phyloP scores from a whole-genome alignment of 2,113 vertebrate species.

The Cyprinus carpio region DNA sequence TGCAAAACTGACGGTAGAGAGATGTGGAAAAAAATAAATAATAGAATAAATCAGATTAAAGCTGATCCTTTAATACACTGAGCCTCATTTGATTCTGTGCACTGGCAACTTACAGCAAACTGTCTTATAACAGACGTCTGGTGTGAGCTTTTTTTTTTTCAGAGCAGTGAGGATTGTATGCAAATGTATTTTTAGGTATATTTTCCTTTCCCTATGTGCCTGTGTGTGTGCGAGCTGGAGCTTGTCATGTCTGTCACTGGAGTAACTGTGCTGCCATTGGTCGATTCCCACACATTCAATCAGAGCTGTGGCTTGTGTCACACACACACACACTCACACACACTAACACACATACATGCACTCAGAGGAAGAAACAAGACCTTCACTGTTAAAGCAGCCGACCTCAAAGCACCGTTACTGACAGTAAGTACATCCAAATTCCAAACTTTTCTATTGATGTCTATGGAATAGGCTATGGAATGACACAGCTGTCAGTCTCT shows the following conservation, averaged over 20 bases:
- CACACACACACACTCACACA: conserved; percentile 42
- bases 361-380: conserved; percentile 45
- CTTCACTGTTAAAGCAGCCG: conserved; percentile 30
- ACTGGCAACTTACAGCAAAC: not conserved
- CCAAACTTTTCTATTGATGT: conserved; percentile 24
- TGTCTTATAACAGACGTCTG: not conserved
- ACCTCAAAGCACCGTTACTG: conserved; percentile 26
- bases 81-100: conserved; percentile 4
- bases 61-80: not conserved
- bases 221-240: conserved; percentile 17
- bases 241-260: conserved; percentile 41
- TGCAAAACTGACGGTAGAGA: not conserved
- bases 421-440: conserved; percentile 40
- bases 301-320: conserved; percentile 48
- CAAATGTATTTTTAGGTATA: not conserved
- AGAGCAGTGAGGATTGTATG: not conserved
- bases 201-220: not conserved
- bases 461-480: not conserved
- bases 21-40: not conserved
- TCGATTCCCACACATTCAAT: conserved; percentile 56
- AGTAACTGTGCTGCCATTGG: conserved; percentile 63
- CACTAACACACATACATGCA: conserved; percentile 55
- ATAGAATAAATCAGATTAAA: conserved; percentile 24
- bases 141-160: not conserved
- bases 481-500: conserved; percentile 30